Evolutionary conservation across 2,797 vertebrate species (phyloP).

Genomic region (Spinus olivaceus): DNA sequence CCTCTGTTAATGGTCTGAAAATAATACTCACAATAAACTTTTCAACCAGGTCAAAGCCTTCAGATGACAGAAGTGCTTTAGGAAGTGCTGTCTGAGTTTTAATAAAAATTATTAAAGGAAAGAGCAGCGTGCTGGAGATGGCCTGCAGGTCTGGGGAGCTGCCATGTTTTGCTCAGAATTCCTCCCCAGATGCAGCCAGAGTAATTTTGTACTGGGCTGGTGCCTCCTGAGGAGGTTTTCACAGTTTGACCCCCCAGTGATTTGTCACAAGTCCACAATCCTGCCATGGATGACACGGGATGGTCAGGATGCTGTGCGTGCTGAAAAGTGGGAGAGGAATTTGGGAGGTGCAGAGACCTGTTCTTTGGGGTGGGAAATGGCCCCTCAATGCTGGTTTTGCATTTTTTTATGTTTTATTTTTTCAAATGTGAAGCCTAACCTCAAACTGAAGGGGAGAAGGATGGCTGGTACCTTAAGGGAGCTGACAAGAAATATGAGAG

Average conservation of each 20-base stretch:
- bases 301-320: too few relatives aligned
- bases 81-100: neutral
- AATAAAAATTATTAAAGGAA: neutral
- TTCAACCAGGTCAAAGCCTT: neutral
- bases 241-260: neutral
- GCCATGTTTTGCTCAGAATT: neutral
- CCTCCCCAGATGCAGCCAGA: neutral
- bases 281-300: accelerated
- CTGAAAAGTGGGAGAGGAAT: neutral
- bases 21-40: neutral
- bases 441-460: neutral
- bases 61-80: constrained; percentile 20
- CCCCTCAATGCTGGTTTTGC: neutral
- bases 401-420: neutral
- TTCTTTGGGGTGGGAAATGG: neutral
- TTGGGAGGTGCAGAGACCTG: neutral
- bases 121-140: neutral
- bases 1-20: neutral
- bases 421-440: neutral
- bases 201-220: neutral
- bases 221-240: neutral
- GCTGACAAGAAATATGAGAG: too few relatives aligned
- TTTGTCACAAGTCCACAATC: neutral
- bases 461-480: neutral
- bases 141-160: neutral